A percentile compares a stretch with the other conserved stretches of the same genome.
Conservation (phyloP, 1,140 invertebrate genomes). For the Hylaeus anthracinus region DNA sequence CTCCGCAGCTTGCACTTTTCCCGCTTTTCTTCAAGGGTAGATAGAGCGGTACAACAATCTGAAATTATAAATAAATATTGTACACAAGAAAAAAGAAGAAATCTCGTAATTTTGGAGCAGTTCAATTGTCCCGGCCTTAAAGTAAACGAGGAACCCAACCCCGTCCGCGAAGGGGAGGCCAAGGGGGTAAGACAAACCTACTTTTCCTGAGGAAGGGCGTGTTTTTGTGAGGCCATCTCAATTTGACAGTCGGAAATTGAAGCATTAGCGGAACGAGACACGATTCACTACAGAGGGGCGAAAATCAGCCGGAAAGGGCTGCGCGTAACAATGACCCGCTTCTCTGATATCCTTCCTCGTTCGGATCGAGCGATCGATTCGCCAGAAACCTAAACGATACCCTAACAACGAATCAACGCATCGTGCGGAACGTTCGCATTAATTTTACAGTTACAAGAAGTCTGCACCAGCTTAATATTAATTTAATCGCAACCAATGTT, state of each 20-base stretch:
- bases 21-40: too few relatives aligned
- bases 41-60: too few relatives aligned
- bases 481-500: too few relatives aligned
- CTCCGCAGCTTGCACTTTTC: too few relatives aligned
- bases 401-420: too few relatives aligned
- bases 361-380: conserved; percentile 39
- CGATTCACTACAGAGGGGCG: conserved; percentile 61
- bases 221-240: conserved; percentile 60
- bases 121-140: too few relatives aligned
- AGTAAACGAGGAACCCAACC: neutral
- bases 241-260: conserved; percentile 77
- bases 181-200: conserved; percentile 22
- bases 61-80: too few relatives aligned
- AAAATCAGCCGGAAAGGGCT: conserved; percentile 56
- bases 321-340: conserved; percentile 53
- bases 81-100: too few relatives aligned
- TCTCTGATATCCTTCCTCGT: conserved; percentile 36
- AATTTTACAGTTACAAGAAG: too few relatives aligned
- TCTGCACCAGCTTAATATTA: too few relatives aligned
- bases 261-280: conserved; percentile 66
- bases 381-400: neutral
- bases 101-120: too few relatives aligned
- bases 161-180: neutral
- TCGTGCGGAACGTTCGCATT: too few relatives aligned
- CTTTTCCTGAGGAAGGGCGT: conserved; percentile 37